A percentile compares a stretch with the other conserved stretches of the same genome.
These are phyloP conservation scores for Climacteris rufus DNA, from an alignment of 2,113 vertebrate genomes.

Conservation along the genomic window DNA sequence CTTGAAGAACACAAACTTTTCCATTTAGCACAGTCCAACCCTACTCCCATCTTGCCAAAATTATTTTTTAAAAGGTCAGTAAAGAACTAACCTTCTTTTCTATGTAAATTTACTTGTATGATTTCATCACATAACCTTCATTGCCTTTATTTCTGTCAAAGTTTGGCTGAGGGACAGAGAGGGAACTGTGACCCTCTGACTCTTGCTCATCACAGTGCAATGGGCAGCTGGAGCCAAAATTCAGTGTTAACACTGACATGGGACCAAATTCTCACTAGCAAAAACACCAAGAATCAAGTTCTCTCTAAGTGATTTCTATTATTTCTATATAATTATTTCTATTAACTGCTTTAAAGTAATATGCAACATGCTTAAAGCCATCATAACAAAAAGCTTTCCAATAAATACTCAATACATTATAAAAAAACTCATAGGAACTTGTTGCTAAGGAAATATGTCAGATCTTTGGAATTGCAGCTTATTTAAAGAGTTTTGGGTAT, in stretches of 20 bases:
- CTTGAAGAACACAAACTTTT: not conserved
- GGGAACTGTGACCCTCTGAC: not conserved
- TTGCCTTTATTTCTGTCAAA: not conserved
- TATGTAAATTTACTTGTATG: not conserved
- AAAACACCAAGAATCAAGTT: not conserved
- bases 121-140: not conserved
- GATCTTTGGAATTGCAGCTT: not conserved
- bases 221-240: not conserved
- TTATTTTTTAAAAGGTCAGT: not conserved
- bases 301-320: not conserved
- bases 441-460: not conserved
- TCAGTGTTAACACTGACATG: not conserved
- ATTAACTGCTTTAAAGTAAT: not conserved
- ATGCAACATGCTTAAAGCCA: not conserved
- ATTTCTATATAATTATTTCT: not conserved
- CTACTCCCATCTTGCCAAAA: not conserved
- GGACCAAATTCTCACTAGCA: not conserved
- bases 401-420: not conserved
- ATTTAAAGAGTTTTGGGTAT: not conserved
- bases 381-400: not conserved
- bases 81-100: not conserved
- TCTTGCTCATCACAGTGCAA: not conserved
- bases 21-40: not conserved
- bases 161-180: not conserved
- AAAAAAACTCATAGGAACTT: not conserved